Conservation (phyloP, 2,888 invertebrate species). For the Apotomis capreana region DNA sequence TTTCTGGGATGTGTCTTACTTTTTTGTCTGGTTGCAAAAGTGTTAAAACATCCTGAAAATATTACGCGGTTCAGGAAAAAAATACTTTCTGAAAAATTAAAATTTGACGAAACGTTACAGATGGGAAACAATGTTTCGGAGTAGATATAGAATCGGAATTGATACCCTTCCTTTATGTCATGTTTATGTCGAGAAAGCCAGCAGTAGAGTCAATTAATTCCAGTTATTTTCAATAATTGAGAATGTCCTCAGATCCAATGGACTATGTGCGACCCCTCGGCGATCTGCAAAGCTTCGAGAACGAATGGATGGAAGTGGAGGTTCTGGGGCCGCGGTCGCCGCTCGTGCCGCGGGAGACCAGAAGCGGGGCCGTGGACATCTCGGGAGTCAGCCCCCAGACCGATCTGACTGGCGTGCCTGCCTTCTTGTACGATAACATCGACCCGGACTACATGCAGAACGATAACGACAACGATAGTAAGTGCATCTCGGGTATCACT, state of each 20-base stretch:
- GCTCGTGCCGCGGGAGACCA: slow-evolving; percentile 60
- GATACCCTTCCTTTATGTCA: too few species aligned
- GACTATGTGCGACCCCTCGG: slow-evolving; percentile 88
- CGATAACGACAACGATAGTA: slow-evolving; percentile 79
- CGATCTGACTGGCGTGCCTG: slow-evolving; percentile 80
- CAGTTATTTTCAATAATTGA: background rate
- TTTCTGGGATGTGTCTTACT: too few species aligned
- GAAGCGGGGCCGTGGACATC: slow-evolving; percentile 67
- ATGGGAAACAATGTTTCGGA: too few species aligned
- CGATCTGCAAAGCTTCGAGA: slow-evolving; percentile 92
- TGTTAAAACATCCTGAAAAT: too few species aligned
- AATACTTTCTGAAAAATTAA: too few species aligned
- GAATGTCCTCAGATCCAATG: slow-evolving; percentile 54
- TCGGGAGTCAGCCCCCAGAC: slow-evolving; percentile 59
- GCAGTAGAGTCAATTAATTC: background rate
- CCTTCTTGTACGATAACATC: slow-evolving; percentile 84
- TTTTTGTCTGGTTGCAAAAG: too few species aligned
- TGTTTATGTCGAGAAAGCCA: too few species aligned
- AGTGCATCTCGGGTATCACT: slow-evolving; percentile 46
- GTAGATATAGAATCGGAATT: too few species aligned
- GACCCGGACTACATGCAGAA: slow-evolving; percentile 82
- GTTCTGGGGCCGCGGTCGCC: slow-evolving; percentile 85
- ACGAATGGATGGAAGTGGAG: slow-evolving; percentile 96
- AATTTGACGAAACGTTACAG: too few species aligned
- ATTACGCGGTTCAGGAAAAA: too few species aligned